Percentiles rank a stretch among this genome's conserved stretches.
Conservation (phyloP, 2,888 invertebrate species). For the Pachymerium ferrugineum region DNA sequence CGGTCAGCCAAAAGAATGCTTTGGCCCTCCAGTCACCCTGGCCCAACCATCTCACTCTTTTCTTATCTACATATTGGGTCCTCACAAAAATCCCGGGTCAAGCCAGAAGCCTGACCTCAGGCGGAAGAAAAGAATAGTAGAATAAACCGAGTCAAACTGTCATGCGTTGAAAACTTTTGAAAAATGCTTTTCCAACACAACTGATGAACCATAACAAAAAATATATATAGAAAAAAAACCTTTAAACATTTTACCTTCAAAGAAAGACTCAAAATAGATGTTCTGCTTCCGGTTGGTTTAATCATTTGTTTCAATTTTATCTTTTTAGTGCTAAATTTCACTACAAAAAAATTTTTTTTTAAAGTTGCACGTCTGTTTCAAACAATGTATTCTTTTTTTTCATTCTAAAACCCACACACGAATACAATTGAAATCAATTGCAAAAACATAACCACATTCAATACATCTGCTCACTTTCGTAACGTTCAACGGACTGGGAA, state of each 20-base stretch:
- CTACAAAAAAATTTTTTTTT: no score
- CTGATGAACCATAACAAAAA: no score
- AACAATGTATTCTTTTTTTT: background rate
- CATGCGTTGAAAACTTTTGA: background rate
- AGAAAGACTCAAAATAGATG: no score
- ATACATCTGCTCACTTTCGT: conserved; percentile 5
- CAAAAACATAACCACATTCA: conserved; percentile 18
- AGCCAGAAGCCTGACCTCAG: conserved; percentile 2
- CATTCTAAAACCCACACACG: no score
- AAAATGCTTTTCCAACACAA: background rate
- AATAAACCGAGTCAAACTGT: background rate
- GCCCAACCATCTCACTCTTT: background rate
- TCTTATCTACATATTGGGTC: conserved; percentile 18
- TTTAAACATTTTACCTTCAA: no score
- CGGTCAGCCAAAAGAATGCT: conserved; percentile 17
- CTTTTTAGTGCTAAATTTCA: no score
- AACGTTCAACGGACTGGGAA: background rate
- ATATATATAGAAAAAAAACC: background rate
- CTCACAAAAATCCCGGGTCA: conserved; percentile 10
- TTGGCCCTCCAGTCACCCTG: background rate
- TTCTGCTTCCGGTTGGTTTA: no score
- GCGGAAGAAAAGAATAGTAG: background rate
- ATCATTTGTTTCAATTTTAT: no score
- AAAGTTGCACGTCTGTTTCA: background rate
- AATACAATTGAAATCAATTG: conserved; percentile 11